Percentiles rank a stretch among this genome's conserved stretches.
phyloP scores from a whole-genome alignment of 2,888 invertebrate species.

The Hydroisotoma schaefferi region DNA sequence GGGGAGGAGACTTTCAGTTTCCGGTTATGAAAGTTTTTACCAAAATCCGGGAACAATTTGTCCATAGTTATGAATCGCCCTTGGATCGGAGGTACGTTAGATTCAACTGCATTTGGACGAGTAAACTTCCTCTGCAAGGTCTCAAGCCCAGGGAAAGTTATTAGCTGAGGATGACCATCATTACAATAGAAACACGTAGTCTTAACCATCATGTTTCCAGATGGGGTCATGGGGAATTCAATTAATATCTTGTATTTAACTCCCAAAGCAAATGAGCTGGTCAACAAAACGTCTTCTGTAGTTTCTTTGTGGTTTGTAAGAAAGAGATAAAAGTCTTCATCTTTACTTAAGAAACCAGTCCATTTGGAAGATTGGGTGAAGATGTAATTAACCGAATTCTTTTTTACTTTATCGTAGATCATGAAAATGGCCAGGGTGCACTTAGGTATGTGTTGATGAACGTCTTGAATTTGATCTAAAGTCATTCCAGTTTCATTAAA shows the following conservation, averaged over 20 bases:
- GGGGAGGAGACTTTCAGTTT: conserved; percentile 21
- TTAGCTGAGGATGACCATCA: conserved; percentile 8
- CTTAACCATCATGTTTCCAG: background rate
- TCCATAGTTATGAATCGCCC: background rate
- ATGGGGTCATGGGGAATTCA: background rate
- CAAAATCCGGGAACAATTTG: conserved; percentile 29
- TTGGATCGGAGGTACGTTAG: background rate
- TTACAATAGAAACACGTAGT: conserved; percentile 29
- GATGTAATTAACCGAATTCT: background rate
- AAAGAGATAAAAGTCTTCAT: conserved; percentile 32
- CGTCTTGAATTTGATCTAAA: no score
- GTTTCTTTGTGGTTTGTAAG: conserved; percentile 1
- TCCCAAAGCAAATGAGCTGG: conserved; percentile 11
- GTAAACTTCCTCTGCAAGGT: no score
- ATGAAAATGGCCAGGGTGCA: conserved; percentile 2
- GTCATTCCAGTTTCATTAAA: no score
- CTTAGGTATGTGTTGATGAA: background rate
- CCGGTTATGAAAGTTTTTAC: conserved; percentile 24
- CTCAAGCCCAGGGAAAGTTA: background rate
- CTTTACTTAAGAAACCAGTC: conserved; percentile 25
- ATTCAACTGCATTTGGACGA: no score
- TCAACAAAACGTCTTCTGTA: conserved; percentile 7
- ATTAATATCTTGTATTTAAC: conserved; percentile 25
- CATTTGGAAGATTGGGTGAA: background rate
- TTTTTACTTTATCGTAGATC: background rate